Percentiles rank a stretch among this genome's conserved stretches.
Evolutionary conservation across 2,888 invertebrate genomes (phyloP).

Genomic region (Phyto melanocephala): DNA sequence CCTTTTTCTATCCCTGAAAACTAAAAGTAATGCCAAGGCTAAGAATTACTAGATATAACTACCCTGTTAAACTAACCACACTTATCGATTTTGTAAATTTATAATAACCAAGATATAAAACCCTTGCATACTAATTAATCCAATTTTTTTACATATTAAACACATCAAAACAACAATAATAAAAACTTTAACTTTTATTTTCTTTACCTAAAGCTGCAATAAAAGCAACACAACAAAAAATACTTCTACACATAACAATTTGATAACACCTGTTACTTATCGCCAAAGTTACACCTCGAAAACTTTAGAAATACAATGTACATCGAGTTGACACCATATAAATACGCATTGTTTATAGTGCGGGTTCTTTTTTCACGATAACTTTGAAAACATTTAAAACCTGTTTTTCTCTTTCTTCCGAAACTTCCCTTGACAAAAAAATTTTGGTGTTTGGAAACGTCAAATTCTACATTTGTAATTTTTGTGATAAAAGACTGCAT

Average conservation of each 20-base stretch:
- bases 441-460: no score
- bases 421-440: no score
- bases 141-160: no score
- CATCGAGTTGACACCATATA: no score
- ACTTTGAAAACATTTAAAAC: no score
- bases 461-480: background rate
- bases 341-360: no score
- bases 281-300: slow-evolving; percentile 12
- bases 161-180: background rate
- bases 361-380: no score
- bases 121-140: no score
- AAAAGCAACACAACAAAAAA: background rate
- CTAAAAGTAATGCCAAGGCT: background rate
- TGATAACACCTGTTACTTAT: background rate
- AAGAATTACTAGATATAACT: background rate
- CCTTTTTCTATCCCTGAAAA: background rate
- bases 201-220: background rate
- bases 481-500: slow-evolving; percentile 1
- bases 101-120: no score
- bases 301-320: background rate
- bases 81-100: background rate
- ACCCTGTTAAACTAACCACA: background rate
- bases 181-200: background rate
- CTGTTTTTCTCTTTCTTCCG: no score
- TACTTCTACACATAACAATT: background rate